Percentiles rank a stretch among this genome's conserved stretches.
phyloP scores from a whole-genome alignment of 2,888 invertebrate genomes.

The Pyrgus malvae region DNA sequence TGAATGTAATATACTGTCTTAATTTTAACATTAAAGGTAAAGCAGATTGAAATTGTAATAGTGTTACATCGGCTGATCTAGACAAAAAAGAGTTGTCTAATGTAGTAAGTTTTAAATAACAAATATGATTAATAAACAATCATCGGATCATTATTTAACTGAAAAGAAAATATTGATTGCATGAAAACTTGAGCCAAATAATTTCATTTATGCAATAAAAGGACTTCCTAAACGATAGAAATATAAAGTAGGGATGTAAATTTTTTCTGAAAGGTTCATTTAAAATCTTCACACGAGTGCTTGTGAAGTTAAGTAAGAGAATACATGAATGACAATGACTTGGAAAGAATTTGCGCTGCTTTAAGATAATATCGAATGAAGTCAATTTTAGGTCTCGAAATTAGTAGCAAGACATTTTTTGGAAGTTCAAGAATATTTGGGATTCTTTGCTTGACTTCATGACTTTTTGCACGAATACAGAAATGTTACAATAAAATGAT shows the following conservation, averaged over 20 bases:
- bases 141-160: too few relatives aligned
- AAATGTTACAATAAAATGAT: too few relatives aligned
- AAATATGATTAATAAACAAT: too few relatives aligned
- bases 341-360: constrained; percentile 9
- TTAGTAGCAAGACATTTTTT: not conserved
- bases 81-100: too few relatives aligned
- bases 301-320: constrained; percentile 14
- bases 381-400: not conserved
- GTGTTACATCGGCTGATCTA: too few relatives aligned
- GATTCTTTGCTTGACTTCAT: too few relatives aligned
- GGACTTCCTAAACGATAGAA: not conserved
- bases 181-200: not conserved
- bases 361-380: constrained; percentile 12
- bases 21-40: not conserved
- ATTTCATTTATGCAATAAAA: not conserved
- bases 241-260: constrained; percentile 2
- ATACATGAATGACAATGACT: constrained; percentile 23
- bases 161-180: too few relatives aligned
- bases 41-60: too few relatives aligned
- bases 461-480: too few relatives aligned
- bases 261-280: constrained; percentile 11
- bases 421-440: not conserved
- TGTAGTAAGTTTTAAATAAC: too few relatives aligned
- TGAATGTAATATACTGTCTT: not conserved
- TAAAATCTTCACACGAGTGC: constrained; percentile 14